Percentiles rank a stretch among this genome's conserved stretches.
Evolutionary conservation across 2,797 vertebrate genomes (phyloP).

Genomic region (Arctocebus calabarensis): DNA sequence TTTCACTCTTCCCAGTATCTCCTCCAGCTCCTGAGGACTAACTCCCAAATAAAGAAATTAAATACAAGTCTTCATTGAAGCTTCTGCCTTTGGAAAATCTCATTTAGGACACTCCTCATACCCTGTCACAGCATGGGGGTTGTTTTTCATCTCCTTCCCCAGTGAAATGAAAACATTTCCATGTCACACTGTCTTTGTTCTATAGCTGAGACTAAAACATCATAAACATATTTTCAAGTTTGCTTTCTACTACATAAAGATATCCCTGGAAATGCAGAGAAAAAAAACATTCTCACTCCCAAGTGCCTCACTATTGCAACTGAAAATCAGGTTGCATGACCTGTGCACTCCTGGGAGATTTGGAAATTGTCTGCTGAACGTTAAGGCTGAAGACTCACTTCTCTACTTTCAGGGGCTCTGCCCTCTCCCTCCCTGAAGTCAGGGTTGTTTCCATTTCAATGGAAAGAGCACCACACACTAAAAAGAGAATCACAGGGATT

Average conservation of each 20-base stretch:
- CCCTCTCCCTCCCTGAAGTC: background rate
- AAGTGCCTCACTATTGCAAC: background rate
- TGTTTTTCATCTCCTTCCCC: background rate
- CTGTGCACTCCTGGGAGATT: conserved; percentile 6
- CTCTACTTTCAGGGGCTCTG: background rate
- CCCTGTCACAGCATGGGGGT: background rate
- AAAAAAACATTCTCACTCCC: background rate
- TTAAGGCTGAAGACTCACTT: background rate
- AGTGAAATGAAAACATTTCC: background rate
- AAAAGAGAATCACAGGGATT: background rate
- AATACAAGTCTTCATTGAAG: background rate
- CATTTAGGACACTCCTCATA: background rate
- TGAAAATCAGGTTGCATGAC: conserved; percentile 47
- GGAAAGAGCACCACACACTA: background rate
- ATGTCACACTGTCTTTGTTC: background rate
- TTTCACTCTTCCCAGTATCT: background rate
- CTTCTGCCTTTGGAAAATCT: background rate
- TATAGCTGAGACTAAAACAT: background rate
- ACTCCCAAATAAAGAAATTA: background rate
- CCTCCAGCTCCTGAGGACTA: background rate
- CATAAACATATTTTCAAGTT: background rate
- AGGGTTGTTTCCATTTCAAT: background rate
- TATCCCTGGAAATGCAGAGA: background rate
- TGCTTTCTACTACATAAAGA: background rate
- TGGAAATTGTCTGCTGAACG: conserved; percentile 16